These are phyloP conservation scores for Scolopax rusticola DNA, from an alignment of 2,797 vertebrate genomes.

Conservation along the genomic window DNA sequence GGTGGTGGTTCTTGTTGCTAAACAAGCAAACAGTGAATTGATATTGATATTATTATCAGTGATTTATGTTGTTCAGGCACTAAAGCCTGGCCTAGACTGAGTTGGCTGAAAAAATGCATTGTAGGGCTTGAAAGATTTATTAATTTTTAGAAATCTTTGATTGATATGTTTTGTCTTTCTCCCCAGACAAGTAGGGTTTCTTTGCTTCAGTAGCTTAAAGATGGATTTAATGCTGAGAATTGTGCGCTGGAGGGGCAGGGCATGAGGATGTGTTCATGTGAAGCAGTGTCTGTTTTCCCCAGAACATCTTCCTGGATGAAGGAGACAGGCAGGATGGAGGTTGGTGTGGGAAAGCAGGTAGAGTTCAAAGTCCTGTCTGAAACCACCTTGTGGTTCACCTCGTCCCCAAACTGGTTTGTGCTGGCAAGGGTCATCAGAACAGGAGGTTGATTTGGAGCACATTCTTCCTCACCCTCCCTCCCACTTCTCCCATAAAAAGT, in stretches of 20 bases:
- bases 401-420: background rate
- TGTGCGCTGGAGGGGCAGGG: accelerated
- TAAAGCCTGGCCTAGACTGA: background rate
- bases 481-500: background rate
- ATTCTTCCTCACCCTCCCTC: background rate
- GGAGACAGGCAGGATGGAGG: background rate
- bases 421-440: too few species aligned
- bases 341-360: background rate
- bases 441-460: accelerated
- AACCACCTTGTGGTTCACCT: accelerated
- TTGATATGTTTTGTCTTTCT: background rate
- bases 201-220: background rate
- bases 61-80: background rate
- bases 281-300: too few species aligned
- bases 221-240: background rate
- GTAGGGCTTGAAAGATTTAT: background rate
- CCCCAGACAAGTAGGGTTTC: background rate
- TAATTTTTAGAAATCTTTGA: background rate
- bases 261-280: background rate
- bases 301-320: background rate
- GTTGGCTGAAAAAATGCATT: background rate
- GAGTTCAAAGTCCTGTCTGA: background rate
- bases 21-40: background rate
- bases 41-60: background rate
- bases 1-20: background rate